A percentile compares a stretch with the other conserved stretches of the same genome.
Evolutionary conservation across 1,140 invertebrate genomes (phyloP).

Genomic region (Goniozus legneri): DNA sequence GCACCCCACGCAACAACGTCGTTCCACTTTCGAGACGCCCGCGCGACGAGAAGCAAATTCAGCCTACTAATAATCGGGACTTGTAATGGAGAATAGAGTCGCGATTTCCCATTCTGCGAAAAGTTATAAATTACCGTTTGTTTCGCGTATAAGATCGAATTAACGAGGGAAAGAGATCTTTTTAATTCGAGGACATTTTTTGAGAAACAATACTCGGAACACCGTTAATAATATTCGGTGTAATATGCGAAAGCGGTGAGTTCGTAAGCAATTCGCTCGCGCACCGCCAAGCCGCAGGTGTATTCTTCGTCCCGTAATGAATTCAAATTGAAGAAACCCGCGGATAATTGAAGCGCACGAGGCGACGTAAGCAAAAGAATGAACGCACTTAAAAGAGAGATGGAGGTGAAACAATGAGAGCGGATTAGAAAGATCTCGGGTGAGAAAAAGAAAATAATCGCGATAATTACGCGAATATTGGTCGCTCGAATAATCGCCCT

Average conservation of each 20-base stretch:
- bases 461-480: too few relatives aligned
- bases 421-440: neutral
- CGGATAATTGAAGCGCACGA: neutral
- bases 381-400: neutral
- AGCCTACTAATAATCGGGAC: too few relatives aligned
- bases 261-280: neutral
- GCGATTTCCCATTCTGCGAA: too few relatives aligned
- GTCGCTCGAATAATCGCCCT: too few relatives aligned
- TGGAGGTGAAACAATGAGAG: neutral
- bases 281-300: conserved; percentile 10
- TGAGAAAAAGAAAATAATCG: neutral
- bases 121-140: too few relatives aligned
- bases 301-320: conserved; percentile 8
- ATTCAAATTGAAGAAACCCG: neutral
- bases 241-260: neutral
- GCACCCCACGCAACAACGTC: too few relatives aligned
- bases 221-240: neutral
- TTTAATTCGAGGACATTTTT: too few relatives aligned
- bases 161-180: too few relatives aligned
- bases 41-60: too few relatives aligned
- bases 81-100: too few relatives aligned
- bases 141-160: too few relatives aligned
- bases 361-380: neutral
- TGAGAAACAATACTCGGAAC: neutral
- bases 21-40: too few relatives aligned